These are phyloP conservation scores for Spodoptera littoralis DNA, from an alignment of 2,888 invertebrate species.

Conservation along the genomic window DNA sequence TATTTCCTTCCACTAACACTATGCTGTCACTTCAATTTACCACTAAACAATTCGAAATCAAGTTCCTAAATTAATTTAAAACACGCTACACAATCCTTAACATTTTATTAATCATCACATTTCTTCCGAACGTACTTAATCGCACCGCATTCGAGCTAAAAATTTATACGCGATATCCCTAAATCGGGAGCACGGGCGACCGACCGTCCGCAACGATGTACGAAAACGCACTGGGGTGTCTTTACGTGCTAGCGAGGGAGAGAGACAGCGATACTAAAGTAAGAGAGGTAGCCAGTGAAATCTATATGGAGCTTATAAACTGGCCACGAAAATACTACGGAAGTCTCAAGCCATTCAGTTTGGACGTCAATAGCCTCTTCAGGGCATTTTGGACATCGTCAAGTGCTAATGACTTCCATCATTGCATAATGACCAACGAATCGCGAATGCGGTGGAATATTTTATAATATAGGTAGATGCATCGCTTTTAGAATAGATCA, in stretches of 20 bases:
- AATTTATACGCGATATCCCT: constrained; percentile 60
- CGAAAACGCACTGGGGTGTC: constrained; percentile 76
- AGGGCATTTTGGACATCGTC: constrained; percentile 50
- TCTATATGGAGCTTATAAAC: constrained; percentile 75
- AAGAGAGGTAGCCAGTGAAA: constrained; percentile 69
- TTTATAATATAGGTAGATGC: constrained; percentile 27
- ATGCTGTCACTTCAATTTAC: constrained; percentile 43
- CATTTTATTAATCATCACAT: constrained; percentile 43
- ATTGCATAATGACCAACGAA: constrained; percentile 41
- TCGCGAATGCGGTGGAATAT: constrained; percentile 23
- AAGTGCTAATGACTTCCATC: constrained; percentile 51
- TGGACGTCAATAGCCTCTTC: constrained; percentile 60
- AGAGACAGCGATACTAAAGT: constrained; percentile 65
- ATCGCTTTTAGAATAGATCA: constrained; percentile 5
- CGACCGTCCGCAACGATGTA: constrained; percentile 59
- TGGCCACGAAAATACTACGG: constrained; percentile 66
- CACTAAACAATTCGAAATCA: constrained; percentile 35
- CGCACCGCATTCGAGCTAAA: constrained; percentile 41
- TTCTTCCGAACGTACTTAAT: constrained; percentile 34
- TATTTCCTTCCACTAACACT: constrained; percentile 43
- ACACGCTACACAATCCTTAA: constrained; percentile 38
- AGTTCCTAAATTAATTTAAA: constrained; percentile 26
- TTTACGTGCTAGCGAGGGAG: constrained; percentile 64
- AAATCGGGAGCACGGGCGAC: constrained; percentile 35
- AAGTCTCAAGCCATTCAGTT: constrained; percentile 60